Evolutionary conservation across 2,888 invertebrate genomes (phyloP).

Genomic region (Abrostola triplasia): DNA sequence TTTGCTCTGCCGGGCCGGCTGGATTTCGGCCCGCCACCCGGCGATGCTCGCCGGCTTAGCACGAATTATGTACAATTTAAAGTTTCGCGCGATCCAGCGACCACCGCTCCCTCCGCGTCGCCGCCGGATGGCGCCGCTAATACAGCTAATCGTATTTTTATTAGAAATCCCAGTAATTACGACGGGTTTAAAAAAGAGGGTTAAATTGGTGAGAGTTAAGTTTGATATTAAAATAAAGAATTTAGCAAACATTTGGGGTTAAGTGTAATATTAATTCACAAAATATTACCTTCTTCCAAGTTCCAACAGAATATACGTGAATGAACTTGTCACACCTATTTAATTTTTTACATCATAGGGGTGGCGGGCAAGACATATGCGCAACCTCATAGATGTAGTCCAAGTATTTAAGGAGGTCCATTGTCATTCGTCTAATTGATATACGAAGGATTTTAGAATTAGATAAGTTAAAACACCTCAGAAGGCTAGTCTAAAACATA

Average conservation of each 20-base stretch:
- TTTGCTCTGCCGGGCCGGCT: slow-evolving; percentile 6
- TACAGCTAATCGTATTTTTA: slow-evolving; percentile 27
- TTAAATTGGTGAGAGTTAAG: not conserved
- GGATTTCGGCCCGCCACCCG: slow-evolving; percentile 7
- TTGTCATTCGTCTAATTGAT: too few species aligned
- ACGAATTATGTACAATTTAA: slow-evolving; percentile 63
- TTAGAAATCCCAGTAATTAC: slow-evolving; percentile 14
- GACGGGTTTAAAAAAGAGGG: not conserved
- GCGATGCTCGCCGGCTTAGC: slow-evolving; percentile 48
- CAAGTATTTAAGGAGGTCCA: too few species aligned
- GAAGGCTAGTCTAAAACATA: too few species aligned
- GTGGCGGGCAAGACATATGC: too few species aligned
- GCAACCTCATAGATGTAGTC: too few species aligned
- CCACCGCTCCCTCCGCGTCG: not conserved
- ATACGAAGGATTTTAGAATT: too few species aligned
- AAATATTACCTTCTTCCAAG: too few species aligned
- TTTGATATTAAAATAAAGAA: not conserved
- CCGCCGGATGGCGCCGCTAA: slow-evolving; percentile 12
- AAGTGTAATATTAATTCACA: too few species aligned
- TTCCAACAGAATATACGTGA: too few species aligned
- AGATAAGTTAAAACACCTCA: too few species aligned
- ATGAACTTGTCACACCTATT: too few species aligned
- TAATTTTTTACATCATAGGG: too few species aligned
- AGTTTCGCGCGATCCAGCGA: slow-evolving; percentile 44
- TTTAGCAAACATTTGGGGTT: not conserved